Evolutionary conservation across 2,113 vertebrate species (phyloP).

Genomic region (Puffinus mauretanicus): DNA sequence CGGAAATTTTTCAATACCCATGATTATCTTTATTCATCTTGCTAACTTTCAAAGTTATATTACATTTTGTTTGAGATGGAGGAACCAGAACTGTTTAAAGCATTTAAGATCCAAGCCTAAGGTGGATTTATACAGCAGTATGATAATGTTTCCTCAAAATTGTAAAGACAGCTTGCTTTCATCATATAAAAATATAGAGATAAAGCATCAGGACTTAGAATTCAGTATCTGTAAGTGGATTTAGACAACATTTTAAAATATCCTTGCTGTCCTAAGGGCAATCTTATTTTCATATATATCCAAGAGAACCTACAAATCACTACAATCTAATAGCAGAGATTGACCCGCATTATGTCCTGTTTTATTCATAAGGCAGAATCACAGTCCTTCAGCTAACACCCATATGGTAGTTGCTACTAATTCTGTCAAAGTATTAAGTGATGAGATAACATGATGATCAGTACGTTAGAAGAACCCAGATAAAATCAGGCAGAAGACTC

Average conservation of each 20-base stretch:
- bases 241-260: slow-evolving; percentile 24
- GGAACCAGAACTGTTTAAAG: background rate
- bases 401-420: background rate
- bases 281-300: slow-evolving; percentile 12
- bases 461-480: background rate
- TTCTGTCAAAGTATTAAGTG: background rate
- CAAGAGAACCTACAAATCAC: background rate
- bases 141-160: slow-evolving; percentile 23
- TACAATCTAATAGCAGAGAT: background rate
- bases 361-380: background rate
- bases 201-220: slow-evolving; percentile 5
- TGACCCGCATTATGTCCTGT: background rate
- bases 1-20: background rate
- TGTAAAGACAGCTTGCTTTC: background rate
- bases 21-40: background rate
- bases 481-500: background rate
- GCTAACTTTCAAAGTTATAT: background rate
- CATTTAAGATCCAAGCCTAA: background rate
- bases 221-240: background rate
- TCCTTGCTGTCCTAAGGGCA: background rate
- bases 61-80: background rate
- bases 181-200: background rate
- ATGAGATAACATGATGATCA: background rate
- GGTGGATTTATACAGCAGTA: slow-evolving; percentile 1
- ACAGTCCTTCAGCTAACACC: background rate